phyloP scores from a whole-genome alignment of 1,140 invertebrate genomes.

The Heliothis subflexa region DNA sequence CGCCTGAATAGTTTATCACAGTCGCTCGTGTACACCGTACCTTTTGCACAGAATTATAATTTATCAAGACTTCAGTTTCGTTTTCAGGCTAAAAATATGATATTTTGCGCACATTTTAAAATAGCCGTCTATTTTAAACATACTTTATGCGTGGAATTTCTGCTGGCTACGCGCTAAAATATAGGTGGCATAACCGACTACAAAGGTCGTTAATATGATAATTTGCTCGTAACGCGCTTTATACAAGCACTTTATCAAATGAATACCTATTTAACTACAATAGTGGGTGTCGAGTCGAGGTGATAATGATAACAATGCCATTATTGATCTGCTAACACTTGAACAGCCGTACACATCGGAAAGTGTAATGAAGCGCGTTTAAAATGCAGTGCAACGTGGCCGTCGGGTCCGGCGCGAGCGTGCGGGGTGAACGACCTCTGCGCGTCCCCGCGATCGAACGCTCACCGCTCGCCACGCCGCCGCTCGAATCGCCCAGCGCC shows the following conservation, averaged over 20 bases:
- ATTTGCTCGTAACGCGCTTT: constrained; percentile 13
- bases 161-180: constrained; percentile 19
- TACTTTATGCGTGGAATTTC: constrained; percentile 4
- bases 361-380: constrained; percentile 49
- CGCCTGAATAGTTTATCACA: constrained; percentile 32
- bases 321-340: constrained; percentile 42
- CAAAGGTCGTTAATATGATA: constrained; percentile 25
- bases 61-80: constrained; percentile 11
- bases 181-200: constrained; percentile 1
- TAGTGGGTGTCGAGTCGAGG: constrained; percentile 26
- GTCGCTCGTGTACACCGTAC: constrained; percentile 16
- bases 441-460: constrained; percentile 81
- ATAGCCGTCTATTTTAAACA: constrained; percentile 16
- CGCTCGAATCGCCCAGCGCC: constrained; percentile 46
- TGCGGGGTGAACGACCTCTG: constrained; percentile 76
- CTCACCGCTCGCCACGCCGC: constrained; percentile 54
- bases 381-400: constrained; percentile 51
- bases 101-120: constrained; percentile 19
- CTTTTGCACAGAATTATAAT: constrained; percentile 23
- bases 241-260: constrained; percentile 24
- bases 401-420: constrained; percentile 56
- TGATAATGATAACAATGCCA: constrained; percentile 41
- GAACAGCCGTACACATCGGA: constrained; percentile 37
- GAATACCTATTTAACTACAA: constrained; percentile 12
- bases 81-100: constrained; percentile 20